Evolutionary conservation across 2,797 vertebrate species (phyloP).

Genomic region (Peromyscus melanophrys): DNA sequence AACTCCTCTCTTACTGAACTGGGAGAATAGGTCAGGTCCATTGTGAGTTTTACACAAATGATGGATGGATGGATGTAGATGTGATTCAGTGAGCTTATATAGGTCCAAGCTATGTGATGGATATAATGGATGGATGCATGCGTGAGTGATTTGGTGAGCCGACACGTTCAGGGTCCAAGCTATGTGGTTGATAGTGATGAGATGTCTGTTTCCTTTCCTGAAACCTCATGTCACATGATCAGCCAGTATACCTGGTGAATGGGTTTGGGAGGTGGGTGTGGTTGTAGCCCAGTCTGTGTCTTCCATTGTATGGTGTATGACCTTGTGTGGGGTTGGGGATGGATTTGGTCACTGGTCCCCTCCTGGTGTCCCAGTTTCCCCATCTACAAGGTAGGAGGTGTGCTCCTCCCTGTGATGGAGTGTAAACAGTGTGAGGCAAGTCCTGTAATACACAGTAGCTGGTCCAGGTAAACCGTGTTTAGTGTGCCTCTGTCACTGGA

Average conservation of each 20-base stretch:
- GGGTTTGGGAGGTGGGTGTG: not conserved
- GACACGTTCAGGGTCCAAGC: not conserved
- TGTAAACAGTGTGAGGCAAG: not conserved
- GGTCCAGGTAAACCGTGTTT: not conserved
- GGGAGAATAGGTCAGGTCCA: not conserved
- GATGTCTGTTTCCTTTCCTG: not conserved
- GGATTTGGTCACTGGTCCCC: not conserved
- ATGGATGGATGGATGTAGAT: not conserved
- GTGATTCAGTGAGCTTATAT: not conserved
- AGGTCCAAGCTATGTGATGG: not conserved
- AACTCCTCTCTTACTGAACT: not conserved
- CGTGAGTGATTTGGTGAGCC: not conserved
- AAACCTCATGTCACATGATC: not conserved
- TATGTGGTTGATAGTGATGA: not conserved
- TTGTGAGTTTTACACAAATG: not conserved
- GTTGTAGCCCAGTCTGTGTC: not conserved
- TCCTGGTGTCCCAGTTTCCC: not conserved
- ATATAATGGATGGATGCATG: not conserved
- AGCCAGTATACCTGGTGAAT: not conserved
- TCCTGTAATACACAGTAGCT: not conserved
- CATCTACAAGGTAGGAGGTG: not conserved
- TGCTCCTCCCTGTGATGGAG: not conserved
- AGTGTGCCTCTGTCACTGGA: not conserved
- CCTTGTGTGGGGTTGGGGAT: not conserved
- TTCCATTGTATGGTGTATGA: not conserved